Conservation (phyloP, 1,140 invertebrate species). For the Bombus soroeensis region DNA sequence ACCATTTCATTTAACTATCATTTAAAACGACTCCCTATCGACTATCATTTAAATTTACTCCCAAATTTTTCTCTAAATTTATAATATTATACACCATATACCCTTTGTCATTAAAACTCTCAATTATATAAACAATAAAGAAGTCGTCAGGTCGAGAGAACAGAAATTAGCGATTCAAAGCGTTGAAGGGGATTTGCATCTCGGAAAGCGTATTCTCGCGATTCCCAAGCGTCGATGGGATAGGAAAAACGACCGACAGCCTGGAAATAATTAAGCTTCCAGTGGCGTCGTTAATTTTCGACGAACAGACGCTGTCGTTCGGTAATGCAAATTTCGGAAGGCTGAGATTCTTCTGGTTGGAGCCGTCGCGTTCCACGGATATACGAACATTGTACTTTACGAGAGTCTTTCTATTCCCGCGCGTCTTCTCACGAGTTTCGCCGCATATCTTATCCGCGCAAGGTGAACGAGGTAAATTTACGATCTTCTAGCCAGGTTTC, state of each 20-base stretch:
- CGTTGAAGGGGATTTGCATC: constrained; percentile 16
- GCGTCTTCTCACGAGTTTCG: constrained; percentile 50
- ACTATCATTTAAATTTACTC: no score
- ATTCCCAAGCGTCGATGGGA: background rate
- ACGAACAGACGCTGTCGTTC: constrained; percentile 10
- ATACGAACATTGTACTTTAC: constrained; percentile 50
- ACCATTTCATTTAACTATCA: no score
- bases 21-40: no score
- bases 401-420: constrained; percentile 44
- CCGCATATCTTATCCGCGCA: constrained; percentile 65
- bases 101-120: no score
- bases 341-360: background rate
- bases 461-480: constrained; percentile 67
- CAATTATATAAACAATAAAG: constrained; percentile 5
- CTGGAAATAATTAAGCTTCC: constrained; percentile 37
- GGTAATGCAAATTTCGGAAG: constrained; percentile 51
- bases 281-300: constrained; percentile 20
- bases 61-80: background rate
- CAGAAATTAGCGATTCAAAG: constrained; percentile 19
- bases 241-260: background rate
- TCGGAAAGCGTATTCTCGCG: background rate
- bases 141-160: background rate
- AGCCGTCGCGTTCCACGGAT: constrained; percentile 17
- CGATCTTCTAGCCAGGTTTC: constrained; percentile 44
- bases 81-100: background rate